A percentile compares a stretch with the other conserved stretches of the same genome.
phyloP scores from a whole-genome alignment of 2,888 invertebrate species.

The Eupithecia dodoneata region DNA sequence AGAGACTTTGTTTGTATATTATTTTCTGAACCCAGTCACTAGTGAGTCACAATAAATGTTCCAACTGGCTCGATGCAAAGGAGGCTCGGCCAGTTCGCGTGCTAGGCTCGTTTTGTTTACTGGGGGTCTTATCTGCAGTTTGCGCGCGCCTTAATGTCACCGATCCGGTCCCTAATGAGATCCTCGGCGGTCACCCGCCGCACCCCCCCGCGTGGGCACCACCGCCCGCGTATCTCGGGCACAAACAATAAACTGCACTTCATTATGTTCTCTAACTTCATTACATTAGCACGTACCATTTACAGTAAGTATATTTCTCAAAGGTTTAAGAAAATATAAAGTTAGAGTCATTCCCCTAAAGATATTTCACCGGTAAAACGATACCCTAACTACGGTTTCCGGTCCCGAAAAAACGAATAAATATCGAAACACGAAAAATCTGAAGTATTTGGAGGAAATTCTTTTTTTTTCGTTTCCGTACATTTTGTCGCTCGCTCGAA shows the following conservation, averaged over 20 bases:
- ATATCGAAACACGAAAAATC: slow-evolving; percentile 7
- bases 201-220: neutral
- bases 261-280: neutral
- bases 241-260: slow-evolving; percentile 1
- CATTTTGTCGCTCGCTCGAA: neutral
- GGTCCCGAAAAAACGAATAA: slow-evolving; percentile 11
- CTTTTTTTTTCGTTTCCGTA: neutral
- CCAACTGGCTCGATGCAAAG: neutral
- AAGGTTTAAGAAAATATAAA: neutral
- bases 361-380: neutral
- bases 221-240: too few species aligned
- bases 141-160: slow-evolving; percentile 36
- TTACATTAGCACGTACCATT: neutral
- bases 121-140: slow-evolving; percentile 36
- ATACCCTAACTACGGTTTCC: neutral
- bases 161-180: slow-evolving; percentile 38
- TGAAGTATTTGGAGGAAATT: neutral
- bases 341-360: neutral
- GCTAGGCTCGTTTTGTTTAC: slow-evolving; percentile 36
- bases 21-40: neutral
- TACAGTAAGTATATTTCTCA: neutral
- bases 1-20: too few species aligned
- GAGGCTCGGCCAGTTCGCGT: slow-evolving; percentile 31
- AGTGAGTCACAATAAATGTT: neutral
- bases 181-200: neutral